These are phyloP conservation scores for Harpegnathos saltator DNA, from an alignment of 1,140 invertebrate genomes.

Conservation along the genomic window DNA sequence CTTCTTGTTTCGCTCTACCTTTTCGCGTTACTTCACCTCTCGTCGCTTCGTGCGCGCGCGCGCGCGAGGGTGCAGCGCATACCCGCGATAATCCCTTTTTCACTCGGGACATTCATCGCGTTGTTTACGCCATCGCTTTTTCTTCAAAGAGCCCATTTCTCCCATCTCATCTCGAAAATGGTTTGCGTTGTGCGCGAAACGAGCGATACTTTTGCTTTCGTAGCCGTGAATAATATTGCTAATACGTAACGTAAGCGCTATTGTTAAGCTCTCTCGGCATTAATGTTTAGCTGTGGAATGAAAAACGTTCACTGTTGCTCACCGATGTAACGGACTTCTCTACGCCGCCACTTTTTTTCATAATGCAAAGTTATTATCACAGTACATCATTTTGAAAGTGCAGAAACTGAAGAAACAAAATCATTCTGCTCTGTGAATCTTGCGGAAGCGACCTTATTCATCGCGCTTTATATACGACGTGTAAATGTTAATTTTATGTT, in stretches of 20 bases:
- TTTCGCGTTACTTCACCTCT: slow-evolving; percentile 12
- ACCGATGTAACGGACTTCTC: no score
- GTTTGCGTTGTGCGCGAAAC: slow-evolving; percentile 17
- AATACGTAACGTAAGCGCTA: background rate
- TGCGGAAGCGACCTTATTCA: background rate
- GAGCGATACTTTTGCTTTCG: background rate
- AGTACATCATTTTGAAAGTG: background rate
- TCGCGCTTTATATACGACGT: background rate
- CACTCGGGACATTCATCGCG: slow-evolving; percentile 34
- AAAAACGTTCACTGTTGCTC: background rate
- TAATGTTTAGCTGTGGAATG: no score
- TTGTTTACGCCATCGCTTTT: slow-evolving; percentile 52
- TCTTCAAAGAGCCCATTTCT: slow-evolving; percentile 38
- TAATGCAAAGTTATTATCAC: background rate
- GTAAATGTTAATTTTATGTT: slow-evolving; percentile 2
- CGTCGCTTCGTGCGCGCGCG: background rate
- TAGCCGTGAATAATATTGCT: background rate
- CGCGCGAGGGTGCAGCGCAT: slow-evolving; percentile 37
- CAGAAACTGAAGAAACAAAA: background rate
- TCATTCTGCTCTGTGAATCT: background rate
- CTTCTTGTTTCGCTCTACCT: slow-evolving; percentile 35
- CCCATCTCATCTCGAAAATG: slow-evolving; percentile 41
- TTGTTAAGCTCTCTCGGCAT: background rate
- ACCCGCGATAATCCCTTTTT: slow-evolving; percentile 49
- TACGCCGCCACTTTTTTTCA: no score